Conservation (phyloP, 2,797 vertebrate species). For the Halcyon leucocephala region DNA sequence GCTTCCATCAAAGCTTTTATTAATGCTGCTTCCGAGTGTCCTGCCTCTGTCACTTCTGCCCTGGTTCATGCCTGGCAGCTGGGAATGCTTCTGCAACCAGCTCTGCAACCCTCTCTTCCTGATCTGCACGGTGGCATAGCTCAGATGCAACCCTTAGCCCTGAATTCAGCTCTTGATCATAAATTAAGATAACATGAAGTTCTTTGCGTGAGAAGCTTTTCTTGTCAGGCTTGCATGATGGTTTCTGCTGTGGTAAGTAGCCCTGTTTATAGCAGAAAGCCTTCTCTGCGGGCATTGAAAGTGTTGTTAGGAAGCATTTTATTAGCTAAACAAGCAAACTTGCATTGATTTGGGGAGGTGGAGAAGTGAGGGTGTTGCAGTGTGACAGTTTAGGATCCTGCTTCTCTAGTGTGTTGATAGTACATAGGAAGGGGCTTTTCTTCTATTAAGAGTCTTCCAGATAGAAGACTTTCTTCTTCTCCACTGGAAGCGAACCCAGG, state of each 20-base stretch:
- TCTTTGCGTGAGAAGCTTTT: neutral
- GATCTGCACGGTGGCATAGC: neutral
- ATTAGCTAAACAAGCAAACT: neutral
- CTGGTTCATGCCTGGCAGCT: neutral
- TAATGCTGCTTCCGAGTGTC: slow-evolving; percentile 3
- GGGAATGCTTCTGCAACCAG: neutral
- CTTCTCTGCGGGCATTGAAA: neutral
- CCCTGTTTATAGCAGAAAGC: neutral
- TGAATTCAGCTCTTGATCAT: neutral
- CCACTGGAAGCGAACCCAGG: neutral
- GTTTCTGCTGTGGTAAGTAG: neutral
- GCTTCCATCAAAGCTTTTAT: slow-evolving; percentile 14
- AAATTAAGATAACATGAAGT: neutral
- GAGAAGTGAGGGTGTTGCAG: neutral
- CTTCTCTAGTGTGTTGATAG: neutral
- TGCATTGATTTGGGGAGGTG: neutral
- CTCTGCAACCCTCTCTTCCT: neutral
- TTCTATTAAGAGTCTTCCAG: neutral
- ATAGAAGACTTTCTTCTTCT: neutral
- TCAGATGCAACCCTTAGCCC: fast-evolving
- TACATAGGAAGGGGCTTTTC: neutral
- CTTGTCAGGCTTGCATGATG: neutral
- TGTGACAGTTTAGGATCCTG: neutral
- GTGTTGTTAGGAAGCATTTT: neutral
- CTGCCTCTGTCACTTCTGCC: slow-evolving; percentile 11